Evolutionary conservation across 2,113 vertebrate species (phyloP), one percentile per base, ranked within the genome.

Genomic region (Clinocottus analis): DNA sequence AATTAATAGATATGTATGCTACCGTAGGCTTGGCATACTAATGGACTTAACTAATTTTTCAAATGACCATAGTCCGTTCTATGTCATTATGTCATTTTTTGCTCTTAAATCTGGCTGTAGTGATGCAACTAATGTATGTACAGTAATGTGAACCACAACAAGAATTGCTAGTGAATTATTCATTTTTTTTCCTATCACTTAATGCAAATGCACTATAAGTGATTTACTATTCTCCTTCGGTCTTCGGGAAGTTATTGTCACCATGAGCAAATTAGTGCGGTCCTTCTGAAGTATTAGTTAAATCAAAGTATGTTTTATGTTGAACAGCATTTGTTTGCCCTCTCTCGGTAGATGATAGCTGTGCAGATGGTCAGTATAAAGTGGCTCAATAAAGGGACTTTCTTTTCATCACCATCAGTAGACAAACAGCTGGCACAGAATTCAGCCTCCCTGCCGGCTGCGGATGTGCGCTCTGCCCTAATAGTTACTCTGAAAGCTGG

Each of bases 351-450:
- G 70, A 72, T 68, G 67, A 63, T 33, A 62, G 72, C 75, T 53
- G 81, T 89, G 76, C 87, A 92, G 90, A 89, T 91, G 88, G 86
- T 85, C 87, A 85, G 70, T 92, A 90, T 90, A 90, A 85, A 83
- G 77, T 83, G 71, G 56, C 47, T 82, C 90, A 86, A 91, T 92
- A 89, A 90, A 89, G 74, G 45, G 59, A 72, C 45, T 83, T 56
- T 79, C 70, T 85, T 85, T 89, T 90, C 86, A 84, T 88, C 77
- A 82, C 81, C 64, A 72, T 85, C 72, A 85, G 80, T 79, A 37
- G 83, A 68, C 62, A 80, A 90, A 84, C 83, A 85, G 78, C 78
- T 87, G 84, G 69, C 72, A 73, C 64, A 79, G 73, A 84, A 83
- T 84, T 76, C 63, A 65, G 53, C 64, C 63, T 72, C 71, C 31